Evolutionary conservation across 2,797 vertebrate genomes (phyloP), one percentile per base, ranked within the genome.

Genomic region (Xerus rutilus): DNA sequence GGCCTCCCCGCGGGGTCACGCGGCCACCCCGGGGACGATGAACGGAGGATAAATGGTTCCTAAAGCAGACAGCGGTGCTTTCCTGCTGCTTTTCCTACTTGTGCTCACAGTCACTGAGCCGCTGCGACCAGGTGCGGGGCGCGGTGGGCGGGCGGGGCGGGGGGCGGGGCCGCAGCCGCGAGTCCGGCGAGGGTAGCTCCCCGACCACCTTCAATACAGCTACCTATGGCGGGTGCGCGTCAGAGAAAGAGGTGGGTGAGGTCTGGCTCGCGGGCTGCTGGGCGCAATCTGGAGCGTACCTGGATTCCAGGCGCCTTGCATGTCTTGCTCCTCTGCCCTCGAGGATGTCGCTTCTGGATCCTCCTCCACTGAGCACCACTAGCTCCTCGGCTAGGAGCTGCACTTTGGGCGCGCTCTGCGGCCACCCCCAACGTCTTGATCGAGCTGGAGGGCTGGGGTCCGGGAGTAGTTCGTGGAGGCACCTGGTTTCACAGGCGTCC

Each of bases 21-120:
- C 98, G 93, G 97, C 98, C 97, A 98, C 97, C 98, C 98, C 82
- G 98, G 99, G 98, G 99, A 99, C 98, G 99, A 99, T 99, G 99
- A 99, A 99, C 99, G 99, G 99, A 99, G 99, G 99, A 99, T 99
- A 99, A 99, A 99, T 99, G 99, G 99, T 99, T 99, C 99, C 99
- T 98, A 99, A 99, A 98, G 99, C 99, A 98, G 99, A 99, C 99
- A 99, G 99, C 99, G 99, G 99, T 98, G 99, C 99, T 98, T 99
- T 99, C 98, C 98, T 99, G 98, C 98, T 99, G 99, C 99, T 99
- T 98, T 99, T 99, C 91, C 98, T 99, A 98, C 99, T 99, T 89
- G 99, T 99, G 98, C 99, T 99, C 98, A 99, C 99, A 83, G 96
- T 99, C 98, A 99, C 99, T 98, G 99, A 99, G 98, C 99, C 99